Evolutionary conservation across 2,113 vertebrate species (phyloP), one percentile per base, ranked within the genome.

Genomic region (Silurus meridionalis): DNA sequence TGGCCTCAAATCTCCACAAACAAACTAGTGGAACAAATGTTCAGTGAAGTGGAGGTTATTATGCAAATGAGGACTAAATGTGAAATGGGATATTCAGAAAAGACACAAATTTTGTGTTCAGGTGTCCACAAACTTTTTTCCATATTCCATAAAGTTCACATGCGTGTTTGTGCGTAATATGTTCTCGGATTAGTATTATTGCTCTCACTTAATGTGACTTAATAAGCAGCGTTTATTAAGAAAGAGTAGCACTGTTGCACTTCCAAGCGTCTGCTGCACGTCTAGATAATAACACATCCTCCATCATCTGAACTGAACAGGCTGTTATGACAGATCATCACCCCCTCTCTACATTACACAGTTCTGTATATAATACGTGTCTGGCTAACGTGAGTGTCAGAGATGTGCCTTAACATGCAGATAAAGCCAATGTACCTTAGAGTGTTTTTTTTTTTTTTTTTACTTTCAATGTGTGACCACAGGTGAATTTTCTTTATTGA

Each of bases 271-370:
- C 25, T 64, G 83, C 83, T 88, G 83, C 8, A 67, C n/a, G 80
- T 83, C 66, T 72, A 53, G 74, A 83, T 83, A 82, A 25, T 78
- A 83, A 77, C 23, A 28, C 67, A 28, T 5, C 2, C 81, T 86
- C 58, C 57, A 80, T 88, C 80, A 88, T 79, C 83, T n/a, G 19
- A 74, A 75, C 69, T 77, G 58, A 86, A 82, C 25, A 25, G 60
- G 53, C 58, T 66, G 85, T 75, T 80, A 50, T 77, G 88, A 86
- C 77, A 46, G 77, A 85, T 87, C 53, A 25, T 69, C 69, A 37
- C 14, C 46, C 3, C 78, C 9, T 78, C 71, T 87, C 61, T 78
- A 25, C 80, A 63, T 66, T 85, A 71, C 58, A 58, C 75, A 78
- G 28, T 80, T n/a, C 48, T 28, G 60, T 55, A 58, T 71, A 28